Conservation (phyloP, 2,797 vertebrate genomes). For the Galago senegalensis region DNA sequence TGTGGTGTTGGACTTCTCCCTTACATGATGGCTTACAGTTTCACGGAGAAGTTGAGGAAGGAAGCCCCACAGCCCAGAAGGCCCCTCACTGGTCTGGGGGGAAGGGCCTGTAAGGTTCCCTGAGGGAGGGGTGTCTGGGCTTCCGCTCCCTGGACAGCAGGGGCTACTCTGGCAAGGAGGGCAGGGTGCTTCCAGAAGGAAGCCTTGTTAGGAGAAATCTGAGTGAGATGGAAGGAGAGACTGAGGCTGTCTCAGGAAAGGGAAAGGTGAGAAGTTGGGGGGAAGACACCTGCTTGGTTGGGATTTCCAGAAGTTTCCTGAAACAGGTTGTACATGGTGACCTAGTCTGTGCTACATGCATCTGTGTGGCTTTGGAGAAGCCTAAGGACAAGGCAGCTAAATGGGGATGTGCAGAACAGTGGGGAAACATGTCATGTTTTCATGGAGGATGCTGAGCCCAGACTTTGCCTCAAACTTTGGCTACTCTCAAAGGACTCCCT, state of each 20-base stretch:
- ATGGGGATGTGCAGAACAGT: not conserved
- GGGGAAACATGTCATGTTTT: not conserved
- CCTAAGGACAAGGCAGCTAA: not conserved
- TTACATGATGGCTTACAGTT: not conserved
- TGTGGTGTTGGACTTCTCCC: not conserved
- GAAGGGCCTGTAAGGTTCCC: not conserved
- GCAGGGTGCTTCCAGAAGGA: not conserved
- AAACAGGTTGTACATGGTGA: not conserved
- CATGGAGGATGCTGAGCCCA: not conserved
- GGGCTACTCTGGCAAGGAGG: not conserved
- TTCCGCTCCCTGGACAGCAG: not conserved
- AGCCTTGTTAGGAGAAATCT: not conserved
- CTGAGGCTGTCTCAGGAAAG: not conserved
- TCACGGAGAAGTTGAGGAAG: not conserved
- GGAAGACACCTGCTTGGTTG: not conserved
- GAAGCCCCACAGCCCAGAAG: not conserved
- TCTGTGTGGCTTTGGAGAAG: slow-evolving; percentile 20
- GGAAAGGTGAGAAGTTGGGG: not conserved
- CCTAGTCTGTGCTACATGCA: not conserved
- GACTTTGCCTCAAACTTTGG: not conserved
- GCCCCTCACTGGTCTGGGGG: not conserved
- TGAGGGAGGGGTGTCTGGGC: not conserved
- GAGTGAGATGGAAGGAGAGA: not conserved
- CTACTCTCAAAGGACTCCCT: not conserved
- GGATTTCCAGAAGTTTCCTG: slow-evolving; percentile 19